Conservation (phyloP, 2,888 invertebrate species). For the Heteropelma amictum region DNA sequence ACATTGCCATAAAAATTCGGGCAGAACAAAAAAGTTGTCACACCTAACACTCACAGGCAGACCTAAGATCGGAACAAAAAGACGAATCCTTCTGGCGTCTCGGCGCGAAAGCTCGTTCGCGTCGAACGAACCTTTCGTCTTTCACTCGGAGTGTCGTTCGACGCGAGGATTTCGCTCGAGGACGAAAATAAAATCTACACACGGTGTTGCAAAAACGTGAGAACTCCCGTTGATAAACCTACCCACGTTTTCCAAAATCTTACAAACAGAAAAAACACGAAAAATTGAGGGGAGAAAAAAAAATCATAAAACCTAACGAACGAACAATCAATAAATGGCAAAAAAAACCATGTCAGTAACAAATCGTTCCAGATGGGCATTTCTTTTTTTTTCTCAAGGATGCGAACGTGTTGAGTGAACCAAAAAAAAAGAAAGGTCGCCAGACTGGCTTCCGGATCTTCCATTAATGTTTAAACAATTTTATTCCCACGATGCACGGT, state of each 20-base stretch:
- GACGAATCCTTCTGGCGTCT: slow-evolving; percentile 66
- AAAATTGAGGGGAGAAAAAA: no score
- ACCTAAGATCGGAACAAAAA: slow-evolving; percentile 71
- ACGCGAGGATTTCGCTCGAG: slow-evolving; percentile 48
- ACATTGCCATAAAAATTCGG: slow-evolving; percentile 67
- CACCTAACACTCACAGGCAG: slow-evolving; percentile 76
- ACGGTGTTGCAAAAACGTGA: slow-evolving; percentile 45
- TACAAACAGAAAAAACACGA: slow-evolving; percentile 33
- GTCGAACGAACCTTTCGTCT: slow-evolving; percentile 54
- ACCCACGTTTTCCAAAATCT: slow-evolving; percentile 51
- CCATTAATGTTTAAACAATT: neutral
- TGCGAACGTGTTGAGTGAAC: slow-evolving; percentile 42
- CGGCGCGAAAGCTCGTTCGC: slow-evolving; percentile 56
- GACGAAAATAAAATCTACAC: slow-evolving; percentile 53
- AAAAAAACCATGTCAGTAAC: slow-evolving; percentile 62
- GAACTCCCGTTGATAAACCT: slow-evolving; percentile 56
- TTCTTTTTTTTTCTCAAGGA: slow-evolving; percentile 53
- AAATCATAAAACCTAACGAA: slow-evolving; percentile 64
- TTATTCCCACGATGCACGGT: slow-evolving; percentile 66
- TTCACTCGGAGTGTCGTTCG: slow-evolving; percentile 27
- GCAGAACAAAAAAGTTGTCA: slow-evolving; percentile 65
- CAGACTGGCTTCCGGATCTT: slow-evolving; percentile 9
- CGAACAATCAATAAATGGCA: slow-evolving; percentile 55
- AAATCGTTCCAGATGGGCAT: slow-evolving; percentile 66
- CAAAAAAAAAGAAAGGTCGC: slow-evolving; percentile 12